A percentile compares a stretch with the other conserved stretches of the same genome.
Conservation (phyloP, 2,888 invertebrate genomes). For the Agrilus cyanescens region DNA sequence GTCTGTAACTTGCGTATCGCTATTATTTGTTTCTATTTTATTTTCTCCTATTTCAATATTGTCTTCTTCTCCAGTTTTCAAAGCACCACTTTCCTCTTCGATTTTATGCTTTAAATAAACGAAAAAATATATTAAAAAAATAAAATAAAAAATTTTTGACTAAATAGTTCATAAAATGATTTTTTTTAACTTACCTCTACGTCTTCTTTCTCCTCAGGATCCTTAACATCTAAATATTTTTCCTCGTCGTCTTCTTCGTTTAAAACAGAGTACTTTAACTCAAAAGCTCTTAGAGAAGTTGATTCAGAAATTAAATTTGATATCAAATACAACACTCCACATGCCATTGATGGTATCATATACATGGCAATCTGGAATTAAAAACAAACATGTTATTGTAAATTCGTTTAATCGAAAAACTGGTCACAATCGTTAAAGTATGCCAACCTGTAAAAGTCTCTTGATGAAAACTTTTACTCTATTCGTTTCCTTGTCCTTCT, state of each 20-base stretch:
- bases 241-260: slow-evolving; percentile 26
- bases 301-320: slow-evolving; percentile 47
- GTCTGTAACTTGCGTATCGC: slow-evolving; percentile 6
- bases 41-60: too few species aligned
- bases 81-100: slow-evolving; percentile 10
- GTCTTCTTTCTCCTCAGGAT: slow-evolving; percentile 11
- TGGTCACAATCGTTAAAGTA: too few species aligned
- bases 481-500: slow-evolving; percentile 58
- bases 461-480: slow-evolving; percentile 79
- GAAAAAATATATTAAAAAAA: too few species aligned
- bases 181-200: background rate
- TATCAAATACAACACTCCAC: slow-evolving; percentile 70
- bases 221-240: slow-evolving; percentile 24
- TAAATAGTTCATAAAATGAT: background rate
- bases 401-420: too few species aligned
- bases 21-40: background rate
- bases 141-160: too few species aligned
- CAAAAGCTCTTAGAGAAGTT: slow-evolving; percentile 18
- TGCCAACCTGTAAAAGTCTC: slow-evolving; percentile 55
- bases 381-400: slow-evolving; percentile 8
- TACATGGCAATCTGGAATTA: slow-evolving; percentile 48
- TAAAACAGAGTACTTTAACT: slow-evolving; percentile 23
- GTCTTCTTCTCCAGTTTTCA: background rate
- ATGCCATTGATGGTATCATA: slow-evolving; percentile 64
- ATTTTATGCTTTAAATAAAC: background rate